phyloP scores from a whole-genome alignment of 1,140 invertebrate species.

The Sycophaga agraensis region DNA sequence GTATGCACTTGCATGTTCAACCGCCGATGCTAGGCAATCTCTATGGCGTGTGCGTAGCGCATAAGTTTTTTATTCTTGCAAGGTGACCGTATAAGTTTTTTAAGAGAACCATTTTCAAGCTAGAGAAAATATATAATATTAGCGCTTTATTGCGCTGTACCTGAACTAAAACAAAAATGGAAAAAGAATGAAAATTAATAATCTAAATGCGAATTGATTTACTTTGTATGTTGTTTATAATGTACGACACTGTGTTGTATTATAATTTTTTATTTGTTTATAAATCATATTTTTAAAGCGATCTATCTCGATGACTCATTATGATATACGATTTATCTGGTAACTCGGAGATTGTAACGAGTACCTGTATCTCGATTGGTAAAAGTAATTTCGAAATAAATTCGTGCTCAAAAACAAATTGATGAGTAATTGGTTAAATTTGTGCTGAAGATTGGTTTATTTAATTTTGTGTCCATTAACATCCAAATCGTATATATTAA shows the following conservation, averaged over 20 bases:
- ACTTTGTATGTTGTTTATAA: constrained; percentile 14
- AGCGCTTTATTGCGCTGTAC: constrained; percentile 9
- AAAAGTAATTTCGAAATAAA: constrained; percentile 19
- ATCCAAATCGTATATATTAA: no score
- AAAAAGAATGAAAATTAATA: no score
- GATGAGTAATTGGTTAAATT: no score
- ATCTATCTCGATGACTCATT: background rate
- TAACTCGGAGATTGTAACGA: constrained; percentile 5
- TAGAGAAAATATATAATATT: background rate
- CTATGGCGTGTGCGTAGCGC: background rate
- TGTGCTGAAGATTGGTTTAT: no score
- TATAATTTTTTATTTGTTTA: constrained; percentile 13
- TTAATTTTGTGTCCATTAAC: no score
- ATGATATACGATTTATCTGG: constrained; percentile 1
- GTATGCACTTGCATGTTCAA: no score
- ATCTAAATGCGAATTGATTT: constrained; percentile 15
- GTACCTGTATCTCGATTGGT: constrained; percentile 12
- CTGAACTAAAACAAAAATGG: constrained; percentile 14
- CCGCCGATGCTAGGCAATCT: background rate
- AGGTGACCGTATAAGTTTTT: constrained; percentile 4
- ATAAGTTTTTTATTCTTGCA: constrained; percentile 14
- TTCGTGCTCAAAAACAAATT: constrained; percentile 20
- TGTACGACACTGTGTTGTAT: constrained; percentile 6
- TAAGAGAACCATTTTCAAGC: background rate
- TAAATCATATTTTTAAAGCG: constrained; percentile 14